Base-by-base conservation (phyloP, 2,797 vertebrate genomes). In the Aselliscus stoliczkanus region DNA sequence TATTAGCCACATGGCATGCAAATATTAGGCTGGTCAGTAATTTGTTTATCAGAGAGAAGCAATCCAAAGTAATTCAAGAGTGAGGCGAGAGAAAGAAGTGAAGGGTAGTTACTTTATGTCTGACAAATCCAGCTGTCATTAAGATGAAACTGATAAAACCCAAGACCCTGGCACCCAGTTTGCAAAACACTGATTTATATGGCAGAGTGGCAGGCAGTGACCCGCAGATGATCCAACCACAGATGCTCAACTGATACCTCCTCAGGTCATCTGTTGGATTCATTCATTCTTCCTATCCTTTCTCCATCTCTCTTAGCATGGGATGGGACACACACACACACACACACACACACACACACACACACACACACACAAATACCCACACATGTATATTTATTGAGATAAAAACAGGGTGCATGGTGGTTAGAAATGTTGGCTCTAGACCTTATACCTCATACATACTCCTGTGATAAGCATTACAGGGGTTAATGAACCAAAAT, bases 1-100 rank as follows among this genome's bases (percentile, higher is more conserved):
- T 34, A 96, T 97, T 87, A 96, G 88, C 70, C 96, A 88, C 69
- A 83, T 2, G 25, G 44, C 39, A 65, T 52, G 75, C 88, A 94
- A 96, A 79, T 34, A 90, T 18, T 77, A 56, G 75, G 70, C 84
- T 84, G 65, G 70, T 87, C 31, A 39, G 84, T 65, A 95, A 93
- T 97, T 91, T 94, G 90, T 60, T 52, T 77, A 94, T 31, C 50
- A 87, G 27, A 76, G 31, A 90, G 54, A 77, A 93, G 62, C 31
- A 64, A n/a, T 88, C 62, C 70, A 92, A 77, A 94, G 67, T 80
- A 79, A 81, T 76, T 87, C 67, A 65, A 67, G 39, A 94, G 54
- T 65, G 34, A 88, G 25, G 37, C 76, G 79, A 93, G 50, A 15
- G 2, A 44, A 87, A 56, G 84, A 77, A 58, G 6, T 85, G 13